phyloP scores from a whole-genome alignment of 2,797 vertebrate genomes.

The Platalea minor region DNA sequence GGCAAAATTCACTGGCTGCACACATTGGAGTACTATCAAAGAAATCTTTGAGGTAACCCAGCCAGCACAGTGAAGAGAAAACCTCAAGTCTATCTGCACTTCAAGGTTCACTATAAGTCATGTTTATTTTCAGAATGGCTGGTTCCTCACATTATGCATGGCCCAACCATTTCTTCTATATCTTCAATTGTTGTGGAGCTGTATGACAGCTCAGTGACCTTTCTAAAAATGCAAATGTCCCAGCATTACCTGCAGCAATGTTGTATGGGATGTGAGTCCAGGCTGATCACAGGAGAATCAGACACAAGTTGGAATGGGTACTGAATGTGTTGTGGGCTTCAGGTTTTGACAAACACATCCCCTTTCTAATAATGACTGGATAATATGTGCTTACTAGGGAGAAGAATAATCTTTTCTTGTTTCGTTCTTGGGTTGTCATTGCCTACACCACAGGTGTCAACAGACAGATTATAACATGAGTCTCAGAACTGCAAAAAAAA shows the following conservation, averaged over 20 bases:
- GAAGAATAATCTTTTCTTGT: background rate
- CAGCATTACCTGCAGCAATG: background rate
- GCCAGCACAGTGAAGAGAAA: slow-evolving; percentile 27
- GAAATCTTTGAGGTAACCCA: slow-evolving; percentile 55
- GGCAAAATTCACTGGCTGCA: slow-evolving; percentile 49
- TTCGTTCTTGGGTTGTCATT: background rate
- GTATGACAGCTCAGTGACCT: background rate
- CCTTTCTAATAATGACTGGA: background rate
- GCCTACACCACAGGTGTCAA: background rate
- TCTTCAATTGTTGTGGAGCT: background rate
- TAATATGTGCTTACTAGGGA: background rate
- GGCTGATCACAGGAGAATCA: background rate
- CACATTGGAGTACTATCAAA: slow-evolving; percentile 56
- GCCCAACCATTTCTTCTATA: background rate
- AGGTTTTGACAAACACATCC: background rate
- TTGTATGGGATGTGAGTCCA: background rate
- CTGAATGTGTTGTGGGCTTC: background rate
- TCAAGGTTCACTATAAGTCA: slow-evolving; percentile 19
- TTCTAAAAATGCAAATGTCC: background rate
- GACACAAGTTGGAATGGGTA: background rate
- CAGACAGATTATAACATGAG: background rate
- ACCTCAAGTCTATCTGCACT: slow-evolving; percentile 37
- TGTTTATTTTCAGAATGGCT: slow-evolving; percentile 16
- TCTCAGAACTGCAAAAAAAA: background rate
- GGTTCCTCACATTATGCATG: background rate